Base-by-base conservation (phyloP, 2,888 invertebrate genomes). In the Gnatocerus cornutus region DNA sequence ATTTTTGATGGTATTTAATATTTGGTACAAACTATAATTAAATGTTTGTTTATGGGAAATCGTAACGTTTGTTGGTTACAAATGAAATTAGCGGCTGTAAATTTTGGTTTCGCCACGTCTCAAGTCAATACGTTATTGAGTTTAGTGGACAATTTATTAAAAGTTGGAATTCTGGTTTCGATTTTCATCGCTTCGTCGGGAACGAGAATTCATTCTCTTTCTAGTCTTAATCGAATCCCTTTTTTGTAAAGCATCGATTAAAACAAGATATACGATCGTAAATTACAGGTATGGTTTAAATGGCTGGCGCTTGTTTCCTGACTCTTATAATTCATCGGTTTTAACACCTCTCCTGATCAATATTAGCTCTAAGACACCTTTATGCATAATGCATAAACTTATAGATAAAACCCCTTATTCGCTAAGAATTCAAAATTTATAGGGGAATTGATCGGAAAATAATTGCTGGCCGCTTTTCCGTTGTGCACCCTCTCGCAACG, bases 301-400 rank as follows among this genome's bases (percentile, higher is more conserved):
- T 69, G 71, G 71, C 69, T 68, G 64, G 58, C 70, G 71, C 67
- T 72, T 74, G 53, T 80, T 73, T 80, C 77, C 79, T 73, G 74
- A 75, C 75, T 77, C 79, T 81, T 81, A 79, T 81, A 81, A 82
- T 82, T 81, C 81, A 81, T 80, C 73, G 77, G 77, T 77, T 77
- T 81, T 81, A 80, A 80, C 82, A 81, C 82, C 80, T 81, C 70
- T 73, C 37, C 16, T 29, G 77, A 75, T 78, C 78, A 77, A 80
- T 79, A 77, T 72, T 74, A 74, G 71, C 69, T 76, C 66, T 68
- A 74, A 73, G 73, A 72, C 68, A 74, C 74, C 70, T 76, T 77
- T 72, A 79, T 80, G 78, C 77, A 79, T 79, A 74, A 80, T 79
- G 78, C 77, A 80, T 78, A 73, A 73, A 71, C 70, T 73, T 65